A percentile compares a stretch with the other conserved stretches of the same genome.
Conservation (phyloP, 1,140 invertebrate genomes). For the Nasonia longicornis region DNA sequence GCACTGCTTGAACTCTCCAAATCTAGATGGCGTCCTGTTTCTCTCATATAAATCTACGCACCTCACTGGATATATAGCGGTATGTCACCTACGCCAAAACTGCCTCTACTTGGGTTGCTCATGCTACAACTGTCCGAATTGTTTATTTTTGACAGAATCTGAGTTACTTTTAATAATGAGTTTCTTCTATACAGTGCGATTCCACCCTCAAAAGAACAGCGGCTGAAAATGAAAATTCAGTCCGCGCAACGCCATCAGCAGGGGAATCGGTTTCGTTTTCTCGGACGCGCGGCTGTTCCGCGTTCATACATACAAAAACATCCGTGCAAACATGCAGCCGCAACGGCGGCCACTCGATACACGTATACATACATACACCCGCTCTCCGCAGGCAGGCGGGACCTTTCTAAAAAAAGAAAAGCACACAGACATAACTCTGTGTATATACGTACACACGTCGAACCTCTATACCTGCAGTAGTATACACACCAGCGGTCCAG, state of each 20-base stretch:
- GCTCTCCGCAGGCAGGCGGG: neutral
- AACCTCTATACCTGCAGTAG: too few relatives aligned
- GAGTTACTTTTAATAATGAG: too few relatives aligned
- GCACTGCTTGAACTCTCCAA: too few relatives aligned
- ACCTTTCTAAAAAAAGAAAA: slow-evolving; percentile 40
- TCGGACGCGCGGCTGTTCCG: slow-evolving; percentile 8
- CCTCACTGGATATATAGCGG: too few relatives aligned
- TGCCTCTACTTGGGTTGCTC: neutral
- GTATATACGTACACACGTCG: neutral
- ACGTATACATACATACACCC: neutral
- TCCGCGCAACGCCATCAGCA: slow-evolving; percentile 13
- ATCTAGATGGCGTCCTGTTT: too few relatives aligned
- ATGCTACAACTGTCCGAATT: neutral
- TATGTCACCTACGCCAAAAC: too few relatives aligned
- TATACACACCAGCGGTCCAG: neutral
- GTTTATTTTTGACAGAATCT: too few relatives aligned
- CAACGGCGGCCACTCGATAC: neutral
- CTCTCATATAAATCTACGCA: too few relatives aligned
- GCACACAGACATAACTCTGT: neutral
- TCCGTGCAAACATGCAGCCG: neutral
- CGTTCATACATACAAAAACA: slow-evolving; percentile 4
- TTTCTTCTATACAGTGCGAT: too few relatives aligned
- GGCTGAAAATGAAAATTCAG: slow-evolving; percentile 18
- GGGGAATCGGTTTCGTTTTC: slow-evolving; percentile 22
- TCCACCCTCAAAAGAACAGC: neutral